These are phyloP conservation scores for Phasia obesa DNA, from an alignment of 2,888 invertebrate species.

Conservation along the genomic window DNA sequence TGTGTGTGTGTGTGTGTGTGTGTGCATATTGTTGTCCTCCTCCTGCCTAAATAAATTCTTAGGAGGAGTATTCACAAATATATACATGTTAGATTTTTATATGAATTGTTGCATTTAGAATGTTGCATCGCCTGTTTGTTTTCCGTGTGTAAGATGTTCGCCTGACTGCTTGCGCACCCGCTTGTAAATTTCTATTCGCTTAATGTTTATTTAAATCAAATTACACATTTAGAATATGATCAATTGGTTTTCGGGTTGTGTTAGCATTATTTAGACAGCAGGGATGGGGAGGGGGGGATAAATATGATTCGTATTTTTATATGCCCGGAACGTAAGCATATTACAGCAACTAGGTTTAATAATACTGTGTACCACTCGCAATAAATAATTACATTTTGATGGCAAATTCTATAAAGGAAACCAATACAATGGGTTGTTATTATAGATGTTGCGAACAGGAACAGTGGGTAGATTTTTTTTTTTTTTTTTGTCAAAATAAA, in stretches of 20 bases:
- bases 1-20: background rate
- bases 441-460: no score
- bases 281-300: conserved; percentile 10
- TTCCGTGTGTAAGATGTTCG: background rate
- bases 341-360: conserved; percentile 13
- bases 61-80: background rate
- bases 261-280: conserved; percentile 13
- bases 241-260: conserved; percentile 49
- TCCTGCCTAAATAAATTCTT: no score
- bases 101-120: conserved; percentile 1
- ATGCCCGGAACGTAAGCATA: background rate
- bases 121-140: background rate
- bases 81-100: background rate
- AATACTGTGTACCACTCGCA: background rate
- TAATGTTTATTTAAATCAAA: background rate
- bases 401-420: background rate
- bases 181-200: conserved; percentile 24
- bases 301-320: background rate
- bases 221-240: conserved; percentile 41
- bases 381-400: conserved; percentile 28
- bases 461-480: no score
- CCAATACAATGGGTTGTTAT: no score
- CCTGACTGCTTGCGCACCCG: background rate
- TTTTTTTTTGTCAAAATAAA: no score
- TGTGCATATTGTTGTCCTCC: no score